Evolutionary conservation across 2,888 invertebrate species (phyloP).

Genomic region (Mythimna impura): DNA sequence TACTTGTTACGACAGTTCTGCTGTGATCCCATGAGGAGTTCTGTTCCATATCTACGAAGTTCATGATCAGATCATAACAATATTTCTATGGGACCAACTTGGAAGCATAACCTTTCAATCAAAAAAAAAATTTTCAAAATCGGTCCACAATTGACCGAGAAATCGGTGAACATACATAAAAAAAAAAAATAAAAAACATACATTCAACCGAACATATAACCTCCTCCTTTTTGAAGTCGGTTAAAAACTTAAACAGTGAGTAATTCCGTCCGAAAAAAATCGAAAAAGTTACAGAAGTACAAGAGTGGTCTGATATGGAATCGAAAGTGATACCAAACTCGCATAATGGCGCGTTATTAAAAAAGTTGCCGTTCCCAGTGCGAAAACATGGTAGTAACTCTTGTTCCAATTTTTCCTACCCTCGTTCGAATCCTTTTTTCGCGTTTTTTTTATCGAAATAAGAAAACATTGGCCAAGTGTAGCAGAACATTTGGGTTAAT

Average conservation of each 20-base stretch:
- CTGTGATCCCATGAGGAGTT: too few species aligned
- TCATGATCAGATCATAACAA: too few species aligned
- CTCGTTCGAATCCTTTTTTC: conserved; percentile 55
- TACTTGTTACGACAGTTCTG: too few species aligned
- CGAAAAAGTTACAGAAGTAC: conserved; percentile 65
- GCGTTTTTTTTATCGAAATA: conserved; percentile 52
- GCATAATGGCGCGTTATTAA: conserved; percentile 64
- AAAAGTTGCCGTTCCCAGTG: conserved; percentile 59
- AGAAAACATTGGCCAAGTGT: conserved; percentile 53
- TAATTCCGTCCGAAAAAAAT: conserved; percentile 36
- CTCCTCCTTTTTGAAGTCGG: too few species aligned
- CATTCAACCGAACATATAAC: too few species aligned
- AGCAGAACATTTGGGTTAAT: conserved; percentile 44
- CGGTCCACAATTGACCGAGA: too few species aligned
- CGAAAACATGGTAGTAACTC: conserved; percentile 61
- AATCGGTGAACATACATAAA: too few species aligned
- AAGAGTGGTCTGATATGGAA: conserved; percentile 53
- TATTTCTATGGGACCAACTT: too few species aligned
- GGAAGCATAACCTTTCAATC: too few species aligned
- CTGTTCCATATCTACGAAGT: too few species aligned
- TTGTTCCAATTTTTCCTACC: conserved; percentile 50
- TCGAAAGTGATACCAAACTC: conserved; percentile 63
- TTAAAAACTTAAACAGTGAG: conserved; percentile 22
- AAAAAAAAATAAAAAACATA: too few species aligned
- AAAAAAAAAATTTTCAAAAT: too few species aligned